Percentiles rank a stretch among this genome's conserved stretches.
Evolutionary conservation across 2,888 invertebrate genomes (phyloP).

Genomic region (Dione juno): DNA sequence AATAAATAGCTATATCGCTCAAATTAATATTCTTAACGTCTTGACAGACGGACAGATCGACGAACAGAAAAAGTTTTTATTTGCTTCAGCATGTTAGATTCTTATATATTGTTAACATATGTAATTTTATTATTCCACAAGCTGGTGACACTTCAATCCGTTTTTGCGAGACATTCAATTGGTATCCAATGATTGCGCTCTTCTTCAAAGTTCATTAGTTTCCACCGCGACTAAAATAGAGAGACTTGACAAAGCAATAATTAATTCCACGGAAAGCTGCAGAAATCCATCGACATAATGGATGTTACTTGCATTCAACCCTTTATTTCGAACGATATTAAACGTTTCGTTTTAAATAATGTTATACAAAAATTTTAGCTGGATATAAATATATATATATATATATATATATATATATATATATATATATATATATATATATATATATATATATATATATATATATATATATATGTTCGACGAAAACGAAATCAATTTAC

Average conservation of each 20-base stretch:
- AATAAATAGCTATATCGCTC: no score
- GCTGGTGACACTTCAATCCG: neutral
- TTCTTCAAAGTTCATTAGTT: slow-evolving; percentile 59
- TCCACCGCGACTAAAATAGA: slow-evolving; percentile 56
- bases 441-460: no score
- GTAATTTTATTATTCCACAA: neutral
- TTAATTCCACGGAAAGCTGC: slow-evolving; percentile 73
- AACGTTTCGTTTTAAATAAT: slow-evolving; percentile 9
- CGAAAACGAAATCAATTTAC: no score
- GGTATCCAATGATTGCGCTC: slow-evolving; percentile 51
- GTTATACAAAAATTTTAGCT: neutral
- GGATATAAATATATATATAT: no score
- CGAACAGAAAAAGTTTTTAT: neutral
- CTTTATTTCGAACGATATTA: slow-evolving; percentile 45
- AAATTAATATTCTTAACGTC: no score
- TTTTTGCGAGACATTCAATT: slow-evolving; percentile 3
- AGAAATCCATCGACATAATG: slow-evolving; percentile 73
- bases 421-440: no score
- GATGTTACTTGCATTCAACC: slow-evolving; percentile 59
- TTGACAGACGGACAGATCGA: no score
- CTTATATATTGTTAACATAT: neutral
- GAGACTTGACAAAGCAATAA: slow-evolving; percentile 61
- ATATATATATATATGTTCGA: no score
- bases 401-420: no score
- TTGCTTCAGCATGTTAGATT: neutral